These are phyloP conservation scores for Siniperca undulata DNA, from an alignment of 2,797 vertebrate species.

Conservation along the genomic window DNA sequence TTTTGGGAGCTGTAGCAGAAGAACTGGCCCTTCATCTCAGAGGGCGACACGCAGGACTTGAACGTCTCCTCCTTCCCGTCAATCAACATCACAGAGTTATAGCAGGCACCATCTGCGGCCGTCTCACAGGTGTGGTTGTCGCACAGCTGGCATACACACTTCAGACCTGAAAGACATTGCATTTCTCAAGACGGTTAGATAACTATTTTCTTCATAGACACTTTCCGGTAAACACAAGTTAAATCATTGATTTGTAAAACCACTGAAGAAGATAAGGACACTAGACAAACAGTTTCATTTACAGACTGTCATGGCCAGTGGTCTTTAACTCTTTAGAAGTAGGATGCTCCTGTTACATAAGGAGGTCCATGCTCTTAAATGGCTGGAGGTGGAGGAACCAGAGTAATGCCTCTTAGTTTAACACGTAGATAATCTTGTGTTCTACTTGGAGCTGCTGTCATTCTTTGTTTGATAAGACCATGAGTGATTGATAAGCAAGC, in stretches of 20 bases:
- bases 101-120: conserved; percentile 93
- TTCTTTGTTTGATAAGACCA: conserved; percentile 75
- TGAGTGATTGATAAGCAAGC: conserved; percentile 57
- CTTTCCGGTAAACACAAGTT: background rate
- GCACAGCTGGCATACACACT: conserved; percentile 94
- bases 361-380: conserved; percentile 62
- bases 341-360: conserved; percentile 77
- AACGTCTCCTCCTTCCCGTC: conserved; percentile 91
- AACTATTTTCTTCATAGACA: background rate
- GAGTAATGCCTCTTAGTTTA: conserved; percentile 85
- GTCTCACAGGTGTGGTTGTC: conserved; percentile 95
- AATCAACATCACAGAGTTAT: conserved; percentile 95
- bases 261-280: background rate
- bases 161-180: conserved; percentile 81
- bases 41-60: conserved; percentile 93
- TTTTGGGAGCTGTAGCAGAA: conserved; percentile 96
- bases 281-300: conserved; percentile 29
- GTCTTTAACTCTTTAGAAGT: conserved; percentile 51
- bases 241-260: conserved; percentile 21
- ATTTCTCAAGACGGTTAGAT: background rate
- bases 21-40: conserved; percentile 91
- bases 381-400: conserved; percentile 70
- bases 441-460: conserved; percentile 75
- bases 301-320: conserved; percentile 27
- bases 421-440: conserved; percentile 84